Percentiles rank a stretch among this genome's conserved stretches.
Evolutionary conservation across 2,113 vertebrate species (phyloP).

Genomic region (Tapirus terrestris): DNA sequence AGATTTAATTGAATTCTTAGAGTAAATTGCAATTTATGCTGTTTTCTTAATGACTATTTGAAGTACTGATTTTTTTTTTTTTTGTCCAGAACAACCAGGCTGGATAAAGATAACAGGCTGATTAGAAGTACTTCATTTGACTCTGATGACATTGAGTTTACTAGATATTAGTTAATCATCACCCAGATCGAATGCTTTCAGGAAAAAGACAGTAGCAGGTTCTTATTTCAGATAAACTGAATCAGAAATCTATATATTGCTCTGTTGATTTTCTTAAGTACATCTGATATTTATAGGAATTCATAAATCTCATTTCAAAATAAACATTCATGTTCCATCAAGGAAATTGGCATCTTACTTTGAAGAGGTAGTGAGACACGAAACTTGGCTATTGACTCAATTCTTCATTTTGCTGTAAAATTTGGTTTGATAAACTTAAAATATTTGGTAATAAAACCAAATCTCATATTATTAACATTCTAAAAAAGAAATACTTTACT

Average conservation of each 20-base stretch:
- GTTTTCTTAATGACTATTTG: background rate
- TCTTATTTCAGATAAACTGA: background rate
- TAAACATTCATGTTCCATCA: background rate
- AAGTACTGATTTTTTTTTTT: background rate
- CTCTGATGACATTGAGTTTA: background rate
- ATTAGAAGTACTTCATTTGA: constrained; percentile 33
- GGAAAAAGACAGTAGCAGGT: background rate
- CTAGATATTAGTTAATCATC: background rate
- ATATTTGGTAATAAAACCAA: constrained; percentile 9
- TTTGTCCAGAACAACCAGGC: background rate
- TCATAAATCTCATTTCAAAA: constrained; percentile 14
- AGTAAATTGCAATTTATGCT: background rate
- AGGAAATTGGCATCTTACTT: background rate
- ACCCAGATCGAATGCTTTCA: background rate
- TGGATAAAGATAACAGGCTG: background rate
- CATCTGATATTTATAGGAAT: background rate
- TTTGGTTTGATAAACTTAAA: constrained; percentile 22
- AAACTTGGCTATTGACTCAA: background rate
- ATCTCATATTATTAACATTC: background rate
- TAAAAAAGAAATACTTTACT: background rate
- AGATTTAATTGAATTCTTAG: background rate
- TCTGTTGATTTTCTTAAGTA: constrained; percentile 4
- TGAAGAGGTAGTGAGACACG: background rate
- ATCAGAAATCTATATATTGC: background rate
- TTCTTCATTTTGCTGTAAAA: constrained; percentile 15